Base-by-base conservation (phyloP, 2,888 invertebrate species). In the Unio delphinus region DNA sequence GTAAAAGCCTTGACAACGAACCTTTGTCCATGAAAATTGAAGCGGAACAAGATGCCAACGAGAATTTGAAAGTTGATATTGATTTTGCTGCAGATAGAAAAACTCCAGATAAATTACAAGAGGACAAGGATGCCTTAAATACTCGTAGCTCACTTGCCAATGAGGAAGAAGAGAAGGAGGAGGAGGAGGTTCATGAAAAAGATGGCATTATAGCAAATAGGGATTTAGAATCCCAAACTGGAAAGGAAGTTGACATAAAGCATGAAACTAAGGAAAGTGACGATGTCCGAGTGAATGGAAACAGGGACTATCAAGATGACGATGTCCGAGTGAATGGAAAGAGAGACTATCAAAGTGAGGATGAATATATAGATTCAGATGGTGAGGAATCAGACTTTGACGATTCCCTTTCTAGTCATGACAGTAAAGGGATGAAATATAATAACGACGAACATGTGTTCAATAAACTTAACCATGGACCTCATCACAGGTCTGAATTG, bases 351-450 rank as follows among this genome's bases (percentile, higher is more conserved):
- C 71, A 77, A 55, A 75, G 74, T 59, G 79, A 81, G 45, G 78
- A 77, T 26, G 77, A 77, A 30, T 77, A 76, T 54, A 65, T 80
- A 55, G 80, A 81, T 58, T 80, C 81, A 28, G 81, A 81, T 74
- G 74, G 77, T 56, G 81, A 81, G 60, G 76, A 80, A 61, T 73
- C 74, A 45, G 78, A 78, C 55, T 67, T 73, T 30, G 75, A 72
- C 65, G 80, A 76, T 17, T 75, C 75, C 59, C 70, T 78, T 64
- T 81, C 81, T 81, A 81, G 81, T 81, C 81, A 81, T 61, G 80
- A 81, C 55, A 76, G 76, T 28, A 73, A 68, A 64, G 73, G 73
- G 64, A 73, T 78, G 61, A 66, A 72, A 55, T 61, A 65, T 2
- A 72, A 68, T 60, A 78, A 75, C 7, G 74, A 76, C 45, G 75